These are phyloP conservation scores for Iphiclides podalirius DNA, from an alignment of 2,888 invertebrate species.

Conservation along the genomic window DNA sequence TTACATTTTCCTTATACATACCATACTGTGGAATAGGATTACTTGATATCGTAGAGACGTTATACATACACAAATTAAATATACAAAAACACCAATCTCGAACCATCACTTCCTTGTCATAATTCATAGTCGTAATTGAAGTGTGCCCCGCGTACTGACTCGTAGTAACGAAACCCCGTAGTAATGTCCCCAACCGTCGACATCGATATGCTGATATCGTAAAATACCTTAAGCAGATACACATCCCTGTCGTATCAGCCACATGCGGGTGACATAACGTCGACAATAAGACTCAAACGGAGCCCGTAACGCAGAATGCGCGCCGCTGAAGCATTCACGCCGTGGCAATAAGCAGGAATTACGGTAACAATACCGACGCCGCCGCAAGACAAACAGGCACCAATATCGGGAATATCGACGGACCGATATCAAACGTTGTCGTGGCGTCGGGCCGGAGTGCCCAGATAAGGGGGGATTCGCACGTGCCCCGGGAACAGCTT, in stretches of 20 bases:
- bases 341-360: constrained; percentile 53
- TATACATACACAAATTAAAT: no score
- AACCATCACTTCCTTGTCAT: no score
- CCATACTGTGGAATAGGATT: no score
- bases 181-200: no score
- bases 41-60: no score
- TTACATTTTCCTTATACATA: no score
- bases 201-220: no score
- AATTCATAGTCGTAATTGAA: no score
- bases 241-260: neutral
- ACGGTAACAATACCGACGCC: constrained; percentile 49
- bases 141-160: no score
- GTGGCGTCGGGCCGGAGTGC: constrained; percentile 41
- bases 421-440: constrained; percentile 53
- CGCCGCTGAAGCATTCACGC: constrained; percentile 15
- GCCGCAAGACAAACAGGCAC: constrained; percentile 63
- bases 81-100: no score
- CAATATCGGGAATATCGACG: constrained; percentile 58
- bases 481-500: constrained; percentile 53
- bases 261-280: neutral
- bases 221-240: no score
- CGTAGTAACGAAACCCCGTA: no score
- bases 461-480: constrained; percentile 42
- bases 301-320: constrained; percentile 15
- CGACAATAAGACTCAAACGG: constrained; percentile 15